Evolutionary conservation across 2,888 invertebrate species (phyloP).

Genomic region (Oscheius sp.): DNA sequence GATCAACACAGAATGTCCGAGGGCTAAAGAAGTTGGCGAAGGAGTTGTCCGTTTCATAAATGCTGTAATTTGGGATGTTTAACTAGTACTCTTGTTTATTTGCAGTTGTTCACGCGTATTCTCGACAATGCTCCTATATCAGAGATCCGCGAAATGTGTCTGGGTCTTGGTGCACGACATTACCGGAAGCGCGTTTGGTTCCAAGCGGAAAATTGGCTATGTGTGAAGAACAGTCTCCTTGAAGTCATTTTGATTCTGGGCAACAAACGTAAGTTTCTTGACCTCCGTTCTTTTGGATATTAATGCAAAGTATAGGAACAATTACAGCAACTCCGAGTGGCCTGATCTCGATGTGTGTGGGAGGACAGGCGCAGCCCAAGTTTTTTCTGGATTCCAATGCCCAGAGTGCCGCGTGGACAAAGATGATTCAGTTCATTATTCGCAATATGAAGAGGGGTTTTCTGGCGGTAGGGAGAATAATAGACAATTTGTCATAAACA

Average conservation of each 20-base stretch:
- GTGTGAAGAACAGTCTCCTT: conserved; percentile 54
- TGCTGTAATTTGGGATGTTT: conserved; percentile 29
- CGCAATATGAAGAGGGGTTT: conserved; percentile 56
- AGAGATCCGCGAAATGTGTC: conserved; percentile 47
- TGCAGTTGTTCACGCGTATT: conserved; percentile 46
- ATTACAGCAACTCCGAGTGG: conserved; percentile 28
- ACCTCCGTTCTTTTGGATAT: not conserved
- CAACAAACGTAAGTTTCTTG: conserved; percentile 39
- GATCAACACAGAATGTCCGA: conserved; percentile 41
- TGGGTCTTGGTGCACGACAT: conserved; percentile 53
- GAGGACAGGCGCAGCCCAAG: conserved; percentile 34
- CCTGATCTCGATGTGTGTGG: conserved; percentile 34
- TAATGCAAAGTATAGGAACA: conserved; percentile 27
- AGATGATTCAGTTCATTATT: conserved; percentile 55
- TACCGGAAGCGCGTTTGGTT: conserved; percentile 54
- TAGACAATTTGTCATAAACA: not conserved
- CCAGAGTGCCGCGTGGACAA: conserved; percentile 46
- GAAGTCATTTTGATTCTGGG: conserved; percentile 49
- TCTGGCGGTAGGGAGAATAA: conserved; percentile 24
- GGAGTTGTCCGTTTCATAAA: conserved; percentile 51
- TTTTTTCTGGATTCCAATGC: conserved; percentile 34
- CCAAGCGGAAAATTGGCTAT: conserved; percentile 56
- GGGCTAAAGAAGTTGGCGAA: conserved; percentile 45
- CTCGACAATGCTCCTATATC: conserved; percentile 39
- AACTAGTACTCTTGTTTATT: not conserved